Evolutionary conservation across 2,888 invertebrate species (phyloP).

Genomic region (Parnassius orleans): DNA sequence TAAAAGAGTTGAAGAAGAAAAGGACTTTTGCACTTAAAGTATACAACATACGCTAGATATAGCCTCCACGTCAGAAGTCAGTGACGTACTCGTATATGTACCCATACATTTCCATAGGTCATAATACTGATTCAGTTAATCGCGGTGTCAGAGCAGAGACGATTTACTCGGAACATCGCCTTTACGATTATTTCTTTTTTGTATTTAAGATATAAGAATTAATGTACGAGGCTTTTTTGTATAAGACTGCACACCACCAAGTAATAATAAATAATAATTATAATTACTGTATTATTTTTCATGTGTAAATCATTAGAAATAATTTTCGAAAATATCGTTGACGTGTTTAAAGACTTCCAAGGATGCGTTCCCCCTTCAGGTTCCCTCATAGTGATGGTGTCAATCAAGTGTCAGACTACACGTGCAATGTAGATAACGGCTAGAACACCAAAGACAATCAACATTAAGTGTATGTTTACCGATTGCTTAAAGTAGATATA

Average conservation of each 20-base stretch:
- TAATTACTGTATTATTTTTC: background rate
- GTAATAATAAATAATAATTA: background rate
- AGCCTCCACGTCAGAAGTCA: no score
- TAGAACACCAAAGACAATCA: slow-evolving; percentile 77
- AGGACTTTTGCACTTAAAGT: no score
- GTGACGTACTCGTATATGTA: no score
- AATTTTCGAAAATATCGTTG: background rate
- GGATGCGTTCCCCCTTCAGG: background rate
- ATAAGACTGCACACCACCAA: slow-evolving; percentile 11
- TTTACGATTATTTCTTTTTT: background rate
- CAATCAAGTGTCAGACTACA: slow-evolving; percentile 40
- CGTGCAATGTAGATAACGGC: slow-evolving; percentile 58
- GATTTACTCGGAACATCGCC: no score
- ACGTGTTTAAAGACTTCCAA: slow-evolving; percentile 2
- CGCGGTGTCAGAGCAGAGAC: no score
- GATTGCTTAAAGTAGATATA: slow-evolving; percentile 42
- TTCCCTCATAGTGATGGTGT: slow-evolving; percentile 33
- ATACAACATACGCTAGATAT: no score
- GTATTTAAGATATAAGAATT: background rate
- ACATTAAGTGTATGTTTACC: slow-evolving; percentile 43
- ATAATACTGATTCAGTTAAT: no score
- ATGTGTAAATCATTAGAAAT: no score
- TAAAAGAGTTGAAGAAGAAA: no score
- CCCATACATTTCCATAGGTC: no score
- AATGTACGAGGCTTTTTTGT: slow-evolving; percentile 17